Conservation (phyloP, 2,797 vertebrate genomes). For the Choloepus didactylus region DNA sequence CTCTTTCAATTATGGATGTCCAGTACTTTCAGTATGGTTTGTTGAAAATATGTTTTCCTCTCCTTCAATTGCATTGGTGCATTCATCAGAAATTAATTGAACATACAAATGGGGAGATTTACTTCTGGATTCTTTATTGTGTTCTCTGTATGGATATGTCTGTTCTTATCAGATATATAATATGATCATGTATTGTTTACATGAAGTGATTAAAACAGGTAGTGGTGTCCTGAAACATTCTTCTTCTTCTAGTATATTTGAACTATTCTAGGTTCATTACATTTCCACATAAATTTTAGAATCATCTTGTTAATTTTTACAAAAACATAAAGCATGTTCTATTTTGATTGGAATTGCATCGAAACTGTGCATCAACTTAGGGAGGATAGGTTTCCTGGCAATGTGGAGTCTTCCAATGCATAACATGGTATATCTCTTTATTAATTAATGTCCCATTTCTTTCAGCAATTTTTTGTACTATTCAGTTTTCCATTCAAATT, state of each 20-base stretch:
- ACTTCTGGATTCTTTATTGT: not conserved
- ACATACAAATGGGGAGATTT: not conserved
- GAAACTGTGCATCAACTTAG: not conserved
- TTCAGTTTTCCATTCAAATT: not conserved
- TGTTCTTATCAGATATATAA: not conserved
- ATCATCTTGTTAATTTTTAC: not conserved
- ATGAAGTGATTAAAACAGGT: not conserved
- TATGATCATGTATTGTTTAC: not conserved
- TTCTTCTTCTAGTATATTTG: not conserved
- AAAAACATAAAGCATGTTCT: not conserved
- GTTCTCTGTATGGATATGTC: not conserved
- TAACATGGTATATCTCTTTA: not conserved
- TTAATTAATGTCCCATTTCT: not conserved
- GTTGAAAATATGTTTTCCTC: not conserved
- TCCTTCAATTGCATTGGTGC: not conserved
- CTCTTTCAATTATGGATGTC: not conserved
- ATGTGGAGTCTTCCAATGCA: not conserved
- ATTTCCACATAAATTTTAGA: not conserved
- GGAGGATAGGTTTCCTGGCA: not conserved
- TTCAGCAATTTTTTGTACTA: not conserved
- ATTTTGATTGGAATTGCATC: not conserved
- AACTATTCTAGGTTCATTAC: not conserved
- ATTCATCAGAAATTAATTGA: slow-evolving; percentile 1
- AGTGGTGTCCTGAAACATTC: not conserved
- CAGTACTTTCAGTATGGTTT: not conserved